A percentile compares a stretch with the other conserved stretches of the same genome.
phyloP scores from a whole-genome alignment of 1,140 invertebrate species.

The Drosophila miranda region DNA sequence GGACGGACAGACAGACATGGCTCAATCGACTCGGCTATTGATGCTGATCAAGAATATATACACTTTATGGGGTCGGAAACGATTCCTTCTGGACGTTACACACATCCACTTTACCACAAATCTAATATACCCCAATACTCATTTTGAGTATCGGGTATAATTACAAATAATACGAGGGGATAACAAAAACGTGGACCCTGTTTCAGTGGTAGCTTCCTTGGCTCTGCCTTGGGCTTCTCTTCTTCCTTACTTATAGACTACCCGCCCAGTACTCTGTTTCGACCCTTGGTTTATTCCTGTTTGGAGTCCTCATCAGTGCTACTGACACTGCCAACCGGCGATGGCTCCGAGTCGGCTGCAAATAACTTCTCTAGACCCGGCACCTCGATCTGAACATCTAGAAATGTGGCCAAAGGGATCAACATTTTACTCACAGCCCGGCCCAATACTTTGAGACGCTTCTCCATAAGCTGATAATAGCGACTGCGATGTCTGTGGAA shows the following conservation, averaged over 20 bases:
- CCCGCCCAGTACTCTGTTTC: too few species aligned
- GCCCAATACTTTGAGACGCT: constrained; percentile 57
- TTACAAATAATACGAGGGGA: too few species aligned
- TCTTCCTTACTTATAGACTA: neutral
- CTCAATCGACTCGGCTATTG: too few species aligned
- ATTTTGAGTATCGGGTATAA: too few species aligned
- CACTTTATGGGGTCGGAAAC: too few species aligned
- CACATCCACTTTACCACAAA: too few species aligned
- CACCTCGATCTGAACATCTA: constrained; percentile 49
- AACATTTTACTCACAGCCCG: constrained; percentile 60
- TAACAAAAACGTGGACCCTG: constrained; percentile 1
- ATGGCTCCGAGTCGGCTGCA: constrained; percentile 8
- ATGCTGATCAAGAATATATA: too few species aligned
- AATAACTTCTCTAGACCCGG: constrained; percentile 32
- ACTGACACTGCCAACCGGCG: constrained; percentile 22
- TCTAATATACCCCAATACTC: too few species aligned
- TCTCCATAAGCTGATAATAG: constrained; percentile 68
- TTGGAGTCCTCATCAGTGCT: neutral
- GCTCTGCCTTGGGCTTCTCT: neutral
- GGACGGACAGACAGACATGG: too few species aligned
- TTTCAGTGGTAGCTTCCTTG: neutral
- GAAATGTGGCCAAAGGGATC: constrained; percentile 43
- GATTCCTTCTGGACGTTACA: too few species aligned
- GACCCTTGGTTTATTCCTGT: too few species aligned
- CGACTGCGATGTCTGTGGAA: constrained; percentile 60